These are phyloP conservation scores for Eudemis profundana DNA, from an alignment of 2,888 invertebrate species.

Conservation along the genomic window DNA sequence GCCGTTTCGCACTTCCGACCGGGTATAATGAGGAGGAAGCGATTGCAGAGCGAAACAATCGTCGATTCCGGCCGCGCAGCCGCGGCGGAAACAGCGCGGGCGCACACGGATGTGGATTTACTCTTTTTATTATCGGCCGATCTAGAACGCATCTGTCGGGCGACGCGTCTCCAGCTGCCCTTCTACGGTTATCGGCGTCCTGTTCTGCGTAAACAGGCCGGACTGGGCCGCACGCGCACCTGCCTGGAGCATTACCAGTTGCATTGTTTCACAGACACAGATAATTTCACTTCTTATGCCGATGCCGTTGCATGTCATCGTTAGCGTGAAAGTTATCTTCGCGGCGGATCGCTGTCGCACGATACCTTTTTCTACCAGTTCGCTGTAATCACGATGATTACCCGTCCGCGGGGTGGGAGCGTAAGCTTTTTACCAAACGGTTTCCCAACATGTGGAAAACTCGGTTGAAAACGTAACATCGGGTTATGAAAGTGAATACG, in stretches of 20 bases:
- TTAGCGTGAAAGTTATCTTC: constrained; percentile 71
- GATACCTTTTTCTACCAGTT: constrained; percentile 67
- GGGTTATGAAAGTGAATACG: constrained; percentile 81
- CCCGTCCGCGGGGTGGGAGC: constrained; percentile 77
- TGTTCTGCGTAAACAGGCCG: constrained; percentile 56
- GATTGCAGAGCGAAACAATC: constrained; percentile 78
- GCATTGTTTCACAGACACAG: constrained; percentile 50
- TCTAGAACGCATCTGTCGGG: constrained; percentile 82
- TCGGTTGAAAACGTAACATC: constrained; percentile 77
- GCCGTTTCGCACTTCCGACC: constrained; percentile 74
- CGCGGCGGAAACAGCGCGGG: constrained; percentile 74
- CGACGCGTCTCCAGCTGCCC: constrained; percentile 78
- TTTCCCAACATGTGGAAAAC: constrained; percentile 81
- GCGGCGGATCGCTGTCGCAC: constrained; percentile 68
- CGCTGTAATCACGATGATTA: constrained; percentile 70
- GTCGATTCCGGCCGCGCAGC: constrained; percentile 73
- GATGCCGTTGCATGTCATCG: constrained; percentile 62
- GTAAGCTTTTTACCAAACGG: constrained; percentile 70
- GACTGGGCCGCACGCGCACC: constrained; percentile 70
- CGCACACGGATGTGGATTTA: constrained; percentile 77
- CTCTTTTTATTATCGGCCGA: constrained; percentile 79
- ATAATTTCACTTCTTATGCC: constrained; percentile 55
- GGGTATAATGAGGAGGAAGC: constrained; percentile 76
- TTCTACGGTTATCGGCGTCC: constrained; percentile 69
- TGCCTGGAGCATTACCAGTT: constrained; percentile 58